Evolutionary conservation across 2,797 vertebrate genomes (phyloP).

Genomic region (Hafferia zeledoni): DNA sequence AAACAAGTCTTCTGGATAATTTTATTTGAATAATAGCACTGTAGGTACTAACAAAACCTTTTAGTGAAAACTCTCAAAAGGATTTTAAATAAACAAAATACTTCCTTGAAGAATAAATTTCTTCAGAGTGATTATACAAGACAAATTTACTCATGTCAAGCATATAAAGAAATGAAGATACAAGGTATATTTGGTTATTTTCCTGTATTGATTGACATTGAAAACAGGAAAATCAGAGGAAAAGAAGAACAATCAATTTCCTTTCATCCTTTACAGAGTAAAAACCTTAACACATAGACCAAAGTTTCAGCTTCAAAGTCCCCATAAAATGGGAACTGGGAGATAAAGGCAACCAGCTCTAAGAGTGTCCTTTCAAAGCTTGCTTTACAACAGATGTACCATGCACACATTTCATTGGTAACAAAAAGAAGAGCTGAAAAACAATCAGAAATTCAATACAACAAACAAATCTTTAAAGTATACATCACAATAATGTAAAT

Average conservation of each 20-base stretch:
- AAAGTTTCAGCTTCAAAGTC: constrained; percentile 37
- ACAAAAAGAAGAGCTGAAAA: background rate
- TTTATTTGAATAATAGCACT: background rate
- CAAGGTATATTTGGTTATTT: background rate
- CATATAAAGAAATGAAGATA: background rate
- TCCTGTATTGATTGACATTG: background rate
- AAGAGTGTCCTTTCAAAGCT: background rate
- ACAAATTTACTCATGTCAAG: background rate
- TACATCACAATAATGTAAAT: background rate
- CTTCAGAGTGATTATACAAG: background rate
- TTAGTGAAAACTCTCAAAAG: background rate
- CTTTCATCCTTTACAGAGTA: background rate
- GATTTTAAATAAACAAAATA: constrained; percentile 1
- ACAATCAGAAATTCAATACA: background rate
- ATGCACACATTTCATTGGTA: background rate
- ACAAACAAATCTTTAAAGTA: background rate
- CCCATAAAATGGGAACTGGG: background rate
- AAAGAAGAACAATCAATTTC: background rate
- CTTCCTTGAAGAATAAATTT: background rate
- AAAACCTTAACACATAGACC: background rate
- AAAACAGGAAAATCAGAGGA: background rate
- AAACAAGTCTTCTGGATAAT: background rate
- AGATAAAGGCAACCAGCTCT: background rate
- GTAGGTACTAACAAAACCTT: background rate
- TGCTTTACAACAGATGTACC: background rate